Base-by-base conservation (phyloP, 2,888 invertebrate species). In the Pharmacophagus antenor region DNA sequence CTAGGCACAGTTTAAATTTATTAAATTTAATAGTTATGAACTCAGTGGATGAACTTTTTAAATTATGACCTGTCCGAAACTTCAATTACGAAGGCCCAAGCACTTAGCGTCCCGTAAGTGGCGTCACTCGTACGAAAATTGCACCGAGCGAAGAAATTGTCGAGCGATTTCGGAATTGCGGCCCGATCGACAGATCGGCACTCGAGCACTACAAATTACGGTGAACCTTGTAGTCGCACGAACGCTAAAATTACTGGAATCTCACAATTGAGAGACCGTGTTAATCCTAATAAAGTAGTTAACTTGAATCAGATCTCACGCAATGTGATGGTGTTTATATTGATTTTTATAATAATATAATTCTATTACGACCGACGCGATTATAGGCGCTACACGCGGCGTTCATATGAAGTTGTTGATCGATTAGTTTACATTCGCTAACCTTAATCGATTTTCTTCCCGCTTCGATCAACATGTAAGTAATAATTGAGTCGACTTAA, bases 201-300 rank as follows among this genome's bases (percentile, higher is more conserved):
- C 78, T 68, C 77, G 72, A 76, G 74, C 77, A 73, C 76, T 80
- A 79, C 85, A 89, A 89, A 90, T 89, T 90, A 81, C 79, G 70
- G 4, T 15, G 73, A 71, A 73, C 70, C 71, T 73, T 70, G 73
- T 70, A 75, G 70, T 77, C 74, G 76, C 76, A 70, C 71, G 72
- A 77, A 80, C 70, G 78, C 70, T 80, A 82, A 85, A 88, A 88
- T 88, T 87, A 77, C 67, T 71, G 74, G 77, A 74, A 74, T 66
- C 76, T 72, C 72, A 77, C 80, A 75, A 83, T 80, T 79, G 77
- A 76, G 76, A 80, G 83, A 82, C 87, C 88, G 84, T 86, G 87
- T 79, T 70, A 74, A 65, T 70, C 72, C 78, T 87, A 87, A 89
- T 89, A 85, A 88, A 89, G 88, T 88, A 84, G 84, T 89, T 86